phyloP scores from a whole-genome alignment of 2,797 vertebrate genomes.

The Tragopan temminckii region DNA sequence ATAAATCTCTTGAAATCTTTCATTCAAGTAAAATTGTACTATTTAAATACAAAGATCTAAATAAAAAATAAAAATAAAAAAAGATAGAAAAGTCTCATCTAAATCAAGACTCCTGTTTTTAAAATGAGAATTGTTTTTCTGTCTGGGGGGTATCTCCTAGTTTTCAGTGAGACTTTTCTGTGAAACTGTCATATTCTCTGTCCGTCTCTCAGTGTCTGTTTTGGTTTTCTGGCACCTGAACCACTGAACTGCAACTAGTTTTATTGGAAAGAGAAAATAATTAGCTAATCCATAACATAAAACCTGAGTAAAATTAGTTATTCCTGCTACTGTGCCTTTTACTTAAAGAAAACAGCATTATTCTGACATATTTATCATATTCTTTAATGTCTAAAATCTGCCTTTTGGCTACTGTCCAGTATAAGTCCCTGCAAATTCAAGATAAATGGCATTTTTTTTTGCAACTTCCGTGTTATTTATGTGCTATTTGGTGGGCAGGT shows the following conservation, averaged over 20 bases:
- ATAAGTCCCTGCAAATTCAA: neutral
- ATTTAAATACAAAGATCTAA: too few species aligned
- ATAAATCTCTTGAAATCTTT: neutral
- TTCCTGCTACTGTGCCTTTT: neutral
- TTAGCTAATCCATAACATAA: neutral
- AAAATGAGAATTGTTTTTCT: neutral
- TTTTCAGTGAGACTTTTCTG: neutral
- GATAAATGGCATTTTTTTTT: neutral
- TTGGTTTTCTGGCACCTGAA: neutral
- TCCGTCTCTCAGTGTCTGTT: neutral
- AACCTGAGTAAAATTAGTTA: neutral
- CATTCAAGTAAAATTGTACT: neutral
- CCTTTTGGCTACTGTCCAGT: neutral
- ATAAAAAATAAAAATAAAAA: neutral
- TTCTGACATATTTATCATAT: neutral
- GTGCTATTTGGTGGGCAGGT: neutral
- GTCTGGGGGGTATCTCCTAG: neutral
- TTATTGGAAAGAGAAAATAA: neutral
- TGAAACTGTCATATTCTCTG: neutral
- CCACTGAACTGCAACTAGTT: neutral
- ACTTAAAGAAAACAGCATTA: neutral
- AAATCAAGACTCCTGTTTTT: neutral
- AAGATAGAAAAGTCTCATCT: neutral
- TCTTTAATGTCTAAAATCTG: neutral
- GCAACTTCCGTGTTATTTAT: neutral